Conservation (phyloP, 92 coral and sea anemone species). For the Metridium senile region DNA sequence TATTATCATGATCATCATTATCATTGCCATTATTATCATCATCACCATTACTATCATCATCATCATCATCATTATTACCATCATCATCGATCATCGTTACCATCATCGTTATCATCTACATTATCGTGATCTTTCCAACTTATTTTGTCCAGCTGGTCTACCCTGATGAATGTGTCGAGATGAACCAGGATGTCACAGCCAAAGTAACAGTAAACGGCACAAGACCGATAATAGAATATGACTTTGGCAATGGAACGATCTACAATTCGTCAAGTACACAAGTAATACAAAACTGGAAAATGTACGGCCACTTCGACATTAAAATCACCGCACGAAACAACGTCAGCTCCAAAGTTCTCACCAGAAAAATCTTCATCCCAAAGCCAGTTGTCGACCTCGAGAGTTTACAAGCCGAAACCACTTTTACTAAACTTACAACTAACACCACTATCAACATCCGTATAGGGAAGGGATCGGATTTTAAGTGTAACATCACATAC, state of each 20-base stretch:
- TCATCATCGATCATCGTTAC: constrained; percentile 36
- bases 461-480: constrained; percentile 77
- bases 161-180: constrained; percentile 46
- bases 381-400: constrained; percentile 72
- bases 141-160: background rate
- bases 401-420: constrained; percentile 7
- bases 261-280: constrained; percentile 20
- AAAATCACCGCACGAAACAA: constrained; percentile 66
- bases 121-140: constrained; percentile 34
- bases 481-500: constrained; percentile 53
- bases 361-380: constrained; percentile 34
- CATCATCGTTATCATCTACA: constrained; percentile 33
- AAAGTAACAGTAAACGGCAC: constrained; percentile 64
- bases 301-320: constrained; percentile 39
- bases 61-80: constrained; percentile 12
- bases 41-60: background rate
- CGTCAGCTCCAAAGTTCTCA: constrained; percentile 57
- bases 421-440: constrained; percentile 56
- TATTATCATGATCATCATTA: background rate
- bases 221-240: constrained; percentile 47
- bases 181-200: constrained; percentile 53
- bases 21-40: background rate
- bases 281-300: constrained; percentile 40
- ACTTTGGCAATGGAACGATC: constrained; percentile 60
- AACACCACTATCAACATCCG: constrained; percentile 46